These are phyloP conservation scores for Poecile montanus DNA, from an alignment of 2,797 vertebrate species.

Conservation along the genomic window DNA sequence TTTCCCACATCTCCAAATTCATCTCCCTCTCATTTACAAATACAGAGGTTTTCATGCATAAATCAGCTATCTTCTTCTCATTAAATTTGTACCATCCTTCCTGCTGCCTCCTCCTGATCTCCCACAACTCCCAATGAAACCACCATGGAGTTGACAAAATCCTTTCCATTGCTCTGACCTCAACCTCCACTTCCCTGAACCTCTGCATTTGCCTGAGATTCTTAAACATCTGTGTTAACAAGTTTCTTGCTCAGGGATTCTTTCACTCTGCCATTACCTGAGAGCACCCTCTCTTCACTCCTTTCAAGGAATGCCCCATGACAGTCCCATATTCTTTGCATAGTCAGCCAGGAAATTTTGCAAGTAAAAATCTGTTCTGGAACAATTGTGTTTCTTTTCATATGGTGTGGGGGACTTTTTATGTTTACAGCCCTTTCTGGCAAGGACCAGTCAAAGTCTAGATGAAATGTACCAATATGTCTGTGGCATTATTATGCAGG, in stretches of 20 bases:
- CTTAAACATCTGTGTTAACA: neutral
- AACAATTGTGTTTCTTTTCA: neutral
- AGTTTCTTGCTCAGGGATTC: neutral
- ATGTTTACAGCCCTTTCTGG: neutral
- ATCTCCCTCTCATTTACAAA: neutral
- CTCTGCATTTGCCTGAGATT: neutral
- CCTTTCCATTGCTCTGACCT: neutral
- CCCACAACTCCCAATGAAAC: neutral
- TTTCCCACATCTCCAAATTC: neutral
- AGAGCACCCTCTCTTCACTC: neutral
- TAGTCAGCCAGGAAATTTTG: neutral
- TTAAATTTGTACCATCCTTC: neutral
- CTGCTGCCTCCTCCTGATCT: neutral
- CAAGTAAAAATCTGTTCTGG: neutral
- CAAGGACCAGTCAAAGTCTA: neutral
- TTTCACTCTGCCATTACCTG: neutral
- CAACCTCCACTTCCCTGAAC: accelerated
- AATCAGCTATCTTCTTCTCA: neutral
- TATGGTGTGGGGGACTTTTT: accelerated
- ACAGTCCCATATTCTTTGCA: neutral
- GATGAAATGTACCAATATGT: neutral
- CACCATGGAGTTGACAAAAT: neutral
- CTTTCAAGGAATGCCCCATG: neutral
- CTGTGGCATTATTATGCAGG: neutral
- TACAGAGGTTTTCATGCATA: neutral